A percentile compares a stretch with the other conserved stretches of the same genome.
phyloP scores from a whole-genome alignment of 2,888 invertebrate genomes.

The Abrostola triplasia region DNA sequence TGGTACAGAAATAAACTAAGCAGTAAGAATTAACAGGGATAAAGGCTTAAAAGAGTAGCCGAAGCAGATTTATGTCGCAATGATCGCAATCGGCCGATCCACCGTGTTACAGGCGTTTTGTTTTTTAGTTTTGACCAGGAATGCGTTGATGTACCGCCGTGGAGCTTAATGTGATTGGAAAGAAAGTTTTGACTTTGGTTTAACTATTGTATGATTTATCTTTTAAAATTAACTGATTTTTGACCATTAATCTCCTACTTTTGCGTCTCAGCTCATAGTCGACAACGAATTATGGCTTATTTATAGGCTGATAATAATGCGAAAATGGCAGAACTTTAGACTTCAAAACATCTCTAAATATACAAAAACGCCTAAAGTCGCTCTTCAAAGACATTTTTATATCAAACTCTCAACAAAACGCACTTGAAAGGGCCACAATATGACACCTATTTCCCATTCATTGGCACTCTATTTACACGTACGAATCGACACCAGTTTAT shows the following conservation, averaged over 20 bases:
- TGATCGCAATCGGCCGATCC: conserved; percentile 85
- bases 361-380: conserved; percentile 29
- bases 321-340: no score
- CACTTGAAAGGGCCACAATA: conserved; percentile 72
- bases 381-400: conserved; percentile 33
- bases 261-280: no score
- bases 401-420: conserved; percentile 53
- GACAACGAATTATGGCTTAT: no score
- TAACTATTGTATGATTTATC: background rate
- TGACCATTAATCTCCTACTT: background rate
- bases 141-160: conserved; percentile 69
- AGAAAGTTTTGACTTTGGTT: conserved; percentile 33
- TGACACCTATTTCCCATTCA: conserved; percentile 83
- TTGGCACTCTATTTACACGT: conserved; percentile 80
- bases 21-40: conserved; percentile 88
- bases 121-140: conserved; percentile 73
- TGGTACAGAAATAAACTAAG: conserved; percentile 87
- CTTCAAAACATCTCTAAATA: background rate
- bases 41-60: conserved; percentile 88
- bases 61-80: conserved; percentile 87
- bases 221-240: conserved; percentile 3
- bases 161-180: conserved; percentile 43
- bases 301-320: no score
- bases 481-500: conserved; percentile 85
- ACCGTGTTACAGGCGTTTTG: conserved; percentile 79